phyloP scores from a whole-genome alignment of 1,140 invertebrate species.

The Drosophila mayri region DNA sequence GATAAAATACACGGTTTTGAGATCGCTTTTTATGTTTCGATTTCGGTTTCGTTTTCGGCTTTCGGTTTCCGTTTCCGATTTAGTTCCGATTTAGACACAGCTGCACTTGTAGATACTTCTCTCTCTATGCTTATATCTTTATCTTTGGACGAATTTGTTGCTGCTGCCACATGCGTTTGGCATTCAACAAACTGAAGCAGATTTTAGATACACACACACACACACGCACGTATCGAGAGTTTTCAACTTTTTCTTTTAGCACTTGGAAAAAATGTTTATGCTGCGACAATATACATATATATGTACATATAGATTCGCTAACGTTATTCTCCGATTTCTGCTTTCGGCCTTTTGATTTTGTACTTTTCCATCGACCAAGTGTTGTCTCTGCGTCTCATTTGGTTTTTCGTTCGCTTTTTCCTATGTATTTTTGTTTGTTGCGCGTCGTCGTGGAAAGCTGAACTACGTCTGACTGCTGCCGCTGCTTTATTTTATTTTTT shows the following conservation, averaged over 20 bases:
- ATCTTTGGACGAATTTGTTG: constrained; percentile 14
- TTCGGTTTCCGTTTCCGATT: constrained; percentile 29
- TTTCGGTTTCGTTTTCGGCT: constrained; percentile 24
- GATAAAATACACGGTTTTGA: constrained; percentile 25
- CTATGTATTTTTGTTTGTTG: constrained; percentile 60
- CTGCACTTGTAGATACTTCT: constrained; percentile 63
- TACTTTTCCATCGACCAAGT: constrained; percentile 27
- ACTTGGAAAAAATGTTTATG: constrained; percentile 32
- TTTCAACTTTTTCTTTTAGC: constrained; percentile 50
- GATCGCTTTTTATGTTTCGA: constrained; percentile 20
- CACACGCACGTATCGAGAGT: constrained; percentile 20
- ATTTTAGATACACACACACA: constrained; percentile 54
- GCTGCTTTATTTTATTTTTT: constrained; percentile 54
- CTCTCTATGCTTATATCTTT: background rate
- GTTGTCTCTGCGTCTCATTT: constrained; percentile 26
- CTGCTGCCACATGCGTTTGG: constrained; percentile 27
- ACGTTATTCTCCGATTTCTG: background rate
- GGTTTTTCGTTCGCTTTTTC: constrained; percentile 35
- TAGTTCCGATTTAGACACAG: background rate
- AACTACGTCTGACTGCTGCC: constrained; percentile 72
- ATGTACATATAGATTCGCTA: background rate
- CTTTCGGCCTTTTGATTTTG: constrained; percentile 5
- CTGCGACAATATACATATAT: background rate
- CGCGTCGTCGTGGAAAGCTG: constrained; percentile 75
- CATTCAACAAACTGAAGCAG: constrained; percentile 55